phyloP scores from a whole-genome alignment of 2,888 invertebrate genomes.

The Trichogramma evanescens region DNA sequence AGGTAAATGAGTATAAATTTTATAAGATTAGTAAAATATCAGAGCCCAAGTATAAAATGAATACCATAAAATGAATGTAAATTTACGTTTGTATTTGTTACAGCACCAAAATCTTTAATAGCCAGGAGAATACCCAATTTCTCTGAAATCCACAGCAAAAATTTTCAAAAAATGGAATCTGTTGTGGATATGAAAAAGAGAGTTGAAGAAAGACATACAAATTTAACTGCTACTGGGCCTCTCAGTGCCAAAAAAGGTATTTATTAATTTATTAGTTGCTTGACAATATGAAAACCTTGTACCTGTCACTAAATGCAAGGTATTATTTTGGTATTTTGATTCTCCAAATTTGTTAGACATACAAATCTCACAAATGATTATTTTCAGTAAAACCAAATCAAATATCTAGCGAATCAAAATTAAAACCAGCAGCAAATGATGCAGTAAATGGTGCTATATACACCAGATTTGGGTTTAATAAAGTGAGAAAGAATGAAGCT shows the following conservation, averaged over 20 bases:
- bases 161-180: slow-evolving; percentile 63
- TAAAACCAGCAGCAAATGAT: slow-evolving; percentile 7
- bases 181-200: slow-evolving; percentile 50
- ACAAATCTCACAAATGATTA: too few relatives aligned
- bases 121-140: slow-evolving; percentile 63
- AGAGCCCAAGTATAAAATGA: too few relatives aligned
- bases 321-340: too few relatives aligned
- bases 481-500: slow-evolving; percentile 43
- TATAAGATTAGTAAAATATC: not conserved
- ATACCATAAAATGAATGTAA: not conserved
- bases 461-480: slow-evolving; percentile 52
- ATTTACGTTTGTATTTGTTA: slow-evolving; percentile 4
- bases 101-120: slow-evolving; percentile 28
- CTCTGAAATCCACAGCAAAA: slow-evolving; percentile 59
- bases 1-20: slow-evolving; percentile 20
- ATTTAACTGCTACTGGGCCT: slow-evolving; percentile 19
- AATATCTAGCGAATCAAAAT: not conserved
- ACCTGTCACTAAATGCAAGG: too few relatives aligned
- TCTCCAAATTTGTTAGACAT: too few relatives aligned
- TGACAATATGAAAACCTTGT: too few relatives aligned
- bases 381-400: too few relatives aligned
- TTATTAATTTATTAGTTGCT: not conserved
- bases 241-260: slow-evolving; percentile 20
- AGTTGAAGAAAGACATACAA: slow-evolving; percentile 30
- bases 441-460: slow-evolving; percentile 30